Conservation (phyloP, 1,140 invertebrate genomes). For the Callitettix versicolor region DNA sequence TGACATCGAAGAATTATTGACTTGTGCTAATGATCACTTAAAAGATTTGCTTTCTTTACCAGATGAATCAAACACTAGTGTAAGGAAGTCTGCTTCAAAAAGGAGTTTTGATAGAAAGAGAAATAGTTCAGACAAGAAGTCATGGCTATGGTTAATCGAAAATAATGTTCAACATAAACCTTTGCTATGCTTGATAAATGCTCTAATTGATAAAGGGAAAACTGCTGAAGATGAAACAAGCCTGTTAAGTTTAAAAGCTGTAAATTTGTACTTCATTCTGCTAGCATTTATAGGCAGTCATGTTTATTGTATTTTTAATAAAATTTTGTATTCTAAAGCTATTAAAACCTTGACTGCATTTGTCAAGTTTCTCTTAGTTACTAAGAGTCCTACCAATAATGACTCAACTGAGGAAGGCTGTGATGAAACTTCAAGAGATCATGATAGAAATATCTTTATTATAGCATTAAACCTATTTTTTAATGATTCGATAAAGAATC, state of each 20-base stretch:
- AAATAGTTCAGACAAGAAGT: conserved; percentile 26
- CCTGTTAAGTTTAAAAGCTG: conserved; percentile 34
- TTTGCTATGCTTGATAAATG: conserved; percentile 40
- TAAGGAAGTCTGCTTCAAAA: not conserved
- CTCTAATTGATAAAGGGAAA: conserved; percentile 39
- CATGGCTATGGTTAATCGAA: conserved; percentile 42
- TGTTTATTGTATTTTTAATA: conserved; percentile 45
- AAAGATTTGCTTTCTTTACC: conserved; percentile 29
- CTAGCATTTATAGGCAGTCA: conserved; percentile 42
- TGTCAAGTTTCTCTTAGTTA: conserved; percentile 25
- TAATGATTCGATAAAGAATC: conserved; percentile 35
- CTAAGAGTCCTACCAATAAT: conserved; percentile 17
- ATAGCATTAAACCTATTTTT: conserved; percentile 32
- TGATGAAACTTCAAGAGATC: conserved; percentile 2
- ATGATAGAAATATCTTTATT: not conserved
- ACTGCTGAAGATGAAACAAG: conserved; percentile 30
- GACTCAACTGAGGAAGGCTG: conserved; percentile 28
- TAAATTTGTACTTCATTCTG: conserved; percentile 38
- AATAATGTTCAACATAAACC: conserved; percentile 37
- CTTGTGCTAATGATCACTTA: conserved; percentile 25
- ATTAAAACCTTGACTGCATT: conserved; percentile 38
- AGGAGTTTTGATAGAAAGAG: not conserved
- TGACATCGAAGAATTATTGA: conserved; percentile 31
- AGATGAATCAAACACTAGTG: not conserved
- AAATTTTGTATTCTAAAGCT: conserved; percentile 39